phyloP scores from a whole-genome alignment of 2,888 invertebrate species.

The Melieria picta region DNA sequence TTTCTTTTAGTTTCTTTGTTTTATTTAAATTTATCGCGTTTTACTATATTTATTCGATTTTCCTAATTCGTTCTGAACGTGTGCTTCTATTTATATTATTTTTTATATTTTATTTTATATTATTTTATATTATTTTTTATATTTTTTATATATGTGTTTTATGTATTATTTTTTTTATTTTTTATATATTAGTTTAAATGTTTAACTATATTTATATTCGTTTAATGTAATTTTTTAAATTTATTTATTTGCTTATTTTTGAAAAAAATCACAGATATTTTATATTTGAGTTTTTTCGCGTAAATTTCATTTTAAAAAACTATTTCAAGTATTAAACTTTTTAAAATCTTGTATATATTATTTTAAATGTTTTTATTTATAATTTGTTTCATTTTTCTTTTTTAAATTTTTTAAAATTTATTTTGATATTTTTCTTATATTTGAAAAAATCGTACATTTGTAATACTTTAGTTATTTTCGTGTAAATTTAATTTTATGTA shows the following conservation, averaged over 20 bases:
- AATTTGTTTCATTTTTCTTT: too few species aligned
- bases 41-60: background rate
- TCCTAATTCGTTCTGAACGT: background rate
- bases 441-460: too few species aligned
- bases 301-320: too few species aligned
- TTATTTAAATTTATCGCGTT: background rate
- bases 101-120: background rate
- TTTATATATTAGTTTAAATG: background rate
- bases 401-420: too few species aligned
- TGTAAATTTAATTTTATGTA: too few species aligned
- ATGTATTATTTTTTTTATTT: background rate
- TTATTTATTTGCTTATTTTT: background rate
- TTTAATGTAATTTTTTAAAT: background rate
- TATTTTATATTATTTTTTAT: background rate
- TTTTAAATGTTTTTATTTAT: too few species aligned
- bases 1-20: constrained; percentile 2
- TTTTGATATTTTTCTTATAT: too few species aligned
- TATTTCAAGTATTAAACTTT: too few species aligned
- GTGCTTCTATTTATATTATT: background rate
- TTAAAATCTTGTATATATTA: too few species aligned
- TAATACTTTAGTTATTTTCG: too few species aligned
- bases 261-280: too few species aligned
- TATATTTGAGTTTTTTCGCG: too few species aligned
- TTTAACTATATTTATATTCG: background rate
- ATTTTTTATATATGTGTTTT: background rate